Evolutionary conservation across 2,888 invertebrate genomes (phyloP), one percentile per base, ranked within the genome.

Genomic region (Galerucella nymphaeae): DNA sequence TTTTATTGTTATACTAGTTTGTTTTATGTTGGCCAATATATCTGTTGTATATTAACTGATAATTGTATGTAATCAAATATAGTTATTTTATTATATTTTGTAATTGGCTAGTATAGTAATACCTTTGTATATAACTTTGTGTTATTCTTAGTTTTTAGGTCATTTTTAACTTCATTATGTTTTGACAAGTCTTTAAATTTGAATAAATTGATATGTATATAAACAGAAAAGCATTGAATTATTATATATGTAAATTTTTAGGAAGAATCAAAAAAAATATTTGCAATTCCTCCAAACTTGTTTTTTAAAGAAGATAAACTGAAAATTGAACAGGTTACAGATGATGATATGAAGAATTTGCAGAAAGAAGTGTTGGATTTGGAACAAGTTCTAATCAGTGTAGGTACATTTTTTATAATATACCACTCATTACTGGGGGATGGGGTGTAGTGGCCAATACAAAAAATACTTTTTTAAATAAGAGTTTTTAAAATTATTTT

Each of bases 281-380:
- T 77, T 71, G 66, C 70, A 13, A 74, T 77, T 67, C 75, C 77
- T 59, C 64, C 67, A 41, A 75, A 74, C 71, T 72, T 77, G 42
- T n/a, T 75, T 6, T 55, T 75, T 48, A 71, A 75, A 18, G 72
- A 73, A 41, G 74, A 77, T 61, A 59, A 62, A 53, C n/a, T 71
- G 11, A 71, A 71, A 71, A 18, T 6, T 11, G 55, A 64, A 18
- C n/a, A 66, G 13, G 72, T 64, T 55, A 53, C 73, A 23, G 68
- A 73, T 59, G 57, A 74, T 68, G 75, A 77, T 13, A 58, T 75
- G 2, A 41, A 66, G 16, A 62, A 67, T n/a, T 70, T 77, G 57
- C 62, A 65, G 38, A 53, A 68, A 18, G 74, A 77, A 48, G 30
- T 77, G 14, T 50, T 42, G 13, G 58, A 73, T 18, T 59, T 77